Base-by-base conservation (phyloP, 1,140 invertebrate genomes). In the Eubasilissa regina region DNA sequence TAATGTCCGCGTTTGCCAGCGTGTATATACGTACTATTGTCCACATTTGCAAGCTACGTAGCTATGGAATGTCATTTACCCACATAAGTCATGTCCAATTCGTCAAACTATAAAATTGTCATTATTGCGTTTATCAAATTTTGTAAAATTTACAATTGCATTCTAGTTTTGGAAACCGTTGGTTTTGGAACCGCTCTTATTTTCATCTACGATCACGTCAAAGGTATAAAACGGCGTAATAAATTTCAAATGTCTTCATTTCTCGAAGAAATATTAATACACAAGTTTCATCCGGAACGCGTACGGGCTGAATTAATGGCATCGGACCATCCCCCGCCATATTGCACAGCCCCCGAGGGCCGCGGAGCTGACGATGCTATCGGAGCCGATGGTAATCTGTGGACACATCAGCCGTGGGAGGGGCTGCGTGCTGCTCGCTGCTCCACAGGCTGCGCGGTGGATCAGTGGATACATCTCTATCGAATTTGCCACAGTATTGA, bases 191-290 rank as follows among this genome's bases (percentile, higher is more conserved):
- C 25, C 25, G 25, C 25, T 35, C 25, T 35, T 35, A 35, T 35
- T 35, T 35, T 35, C 25, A 35, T 35, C 25, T 35, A 35, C 25
- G 25, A 35, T 35, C 25, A 35, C 25, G 25, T 35, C 25, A 35
- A 35, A 35, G 6, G 25, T 35, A 35, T 6, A 35, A 35, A 19
- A 19, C 9, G 21, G 55, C 55, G 55, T 58, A 58, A 58, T 58
- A 64, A 64, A 64, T 64, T 25, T n/a, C 35, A 25, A 64, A 64
- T 43, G 60, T 64, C 60, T 64, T 64, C 60, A 64, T 64, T 64
- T 64, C 35, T 25, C 35, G 60, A 1, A 25, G 35, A 35, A 51
- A 13, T 51, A 51, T 51, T 51, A 51, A 51, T 51, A 13, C 48
- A 51, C n/a, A 8, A 51, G n/a, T 51, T 51, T 15, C 48, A 51